These are phyloP conservation scores for Thamnophis elegans DNA, from an alignment of 2,797 vertebrate genomes.

Conservation along the genomic window DNA sequence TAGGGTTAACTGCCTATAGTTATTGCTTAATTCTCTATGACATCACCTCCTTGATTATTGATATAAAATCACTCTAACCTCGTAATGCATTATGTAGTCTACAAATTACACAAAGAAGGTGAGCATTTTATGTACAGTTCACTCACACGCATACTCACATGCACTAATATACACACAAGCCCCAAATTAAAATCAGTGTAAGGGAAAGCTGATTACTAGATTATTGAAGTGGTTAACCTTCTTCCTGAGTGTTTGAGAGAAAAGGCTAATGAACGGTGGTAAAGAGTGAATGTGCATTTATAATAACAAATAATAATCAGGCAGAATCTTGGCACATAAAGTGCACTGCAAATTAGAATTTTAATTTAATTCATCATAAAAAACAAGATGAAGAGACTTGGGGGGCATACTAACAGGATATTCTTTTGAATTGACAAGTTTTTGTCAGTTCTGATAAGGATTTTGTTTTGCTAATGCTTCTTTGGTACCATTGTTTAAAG, in stretches of 20 bases:
- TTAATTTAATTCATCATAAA: conserved; percentile 62
- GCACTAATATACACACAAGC: conserved; percentile 20
- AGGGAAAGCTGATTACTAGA: conserved; percentile 14
- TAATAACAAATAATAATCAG: conserved; percentile 52
- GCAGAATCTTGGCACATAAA: conserved; percentile 5
- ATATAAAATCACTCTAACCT: background rate
- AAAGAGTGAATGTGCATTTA: conserved; percentile 38
- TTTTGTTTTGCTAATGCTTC: conserved; percentile 54
- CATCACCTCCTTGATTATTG: background rate
- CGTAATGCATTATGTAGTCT: background rate
- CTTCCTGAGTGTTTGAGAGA: conserved; percentile 44
- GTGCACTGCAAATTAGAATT: conserved; percentile 51
- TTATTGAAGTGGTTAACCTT: conserved; percentile 47
- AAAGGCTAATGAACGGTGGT: conserved; percentile 29
- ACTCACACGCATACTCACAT: background rate
- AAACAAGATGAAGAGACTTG: conserved; percentile 49
- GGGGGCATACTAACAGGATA: conserved; percentile 31
- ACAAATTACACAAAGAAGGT: background rate
- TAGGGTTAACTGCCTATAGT: background rate
- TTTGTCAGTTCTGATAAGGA: conserved; percentile 56
- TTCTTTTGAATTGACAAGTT: conserved; percentile 58
- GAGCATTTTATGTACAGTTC: background rate
- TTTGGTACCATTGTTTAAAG: conserved; percentile 56
- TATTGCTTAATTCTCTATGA: background rate
- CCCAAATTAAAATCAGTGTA: background rate